phyloP scores from a whole-genome alignment of 2,797 vertebrate genomes.

The Microcaecilia unicolor region DNA sequence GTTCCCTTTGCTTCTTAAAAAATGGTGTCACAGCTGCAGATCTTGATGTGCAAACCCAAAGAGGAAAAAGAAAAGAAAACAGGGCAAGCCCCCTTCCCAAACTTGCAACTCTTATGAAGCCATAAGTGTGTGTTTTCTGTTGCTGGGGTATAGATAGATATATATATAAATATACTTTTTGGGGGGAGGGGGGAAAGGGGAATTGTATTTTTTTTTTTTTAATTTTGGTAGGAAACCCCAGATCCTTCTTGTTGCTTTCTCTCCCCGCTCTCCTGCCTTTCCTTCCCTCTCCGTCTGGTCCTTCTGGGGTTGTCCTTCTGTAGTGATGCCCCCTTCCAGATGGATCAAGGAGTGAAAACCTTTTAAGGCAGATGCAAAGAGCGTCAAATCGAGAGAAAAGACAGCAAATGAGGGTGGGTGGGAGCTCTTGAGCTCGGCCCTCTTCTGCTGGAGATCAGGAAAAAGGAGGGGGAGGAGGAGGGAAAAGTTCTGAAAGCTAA shows the following conservation, averaged over 20 bases:
- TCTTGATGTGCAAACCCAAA: slow-evolving; percentile 2
- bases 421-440: slow-evolving; percentile 3
- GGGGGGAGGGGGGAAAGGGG: not conserved
- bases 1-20: slow-evolving; percentile 1
- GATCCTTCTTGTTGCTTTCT: slow-evolving; percentile 6
- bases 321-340: slow-evolving; percentile 31
- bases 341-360: slow-evolving; percentile 37
- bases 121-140: slow-evolving; percentile 38
- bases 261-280: slow-evolving; percentile 11
- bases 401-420: slow-evolving; percentile 45
- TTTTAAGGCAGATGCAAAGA: slow-evolving; percentile 29
- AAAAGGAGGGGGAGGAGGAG: slow-evolving; percentile 19
- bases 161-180: too few relatives aligned
- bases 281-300: slow-evolving; percentile 25
- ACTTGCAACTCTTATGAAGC: slow-evolving; percentile 35
- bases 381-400: slow-evolving; percentile 33
- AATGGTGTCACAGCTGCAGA: slow-evolving; percentile 6
- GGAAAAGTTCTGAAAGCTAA: slow-evolving; percentile 7
- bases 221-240: not conserved
- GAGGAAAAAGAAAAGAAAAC: not conserved
- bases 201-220: not conserved
- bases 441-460: slow-evolving; percentile 15
- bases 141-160: not conserved
- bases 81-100: slow-evolving; percentile 19
- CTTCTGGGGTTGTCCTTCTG: slow-evolving; percentile 24